Base-by-base conservation (phyloP, 2,113 vertebrate genomes). In the Tragelaphus imberbis region DNA sequence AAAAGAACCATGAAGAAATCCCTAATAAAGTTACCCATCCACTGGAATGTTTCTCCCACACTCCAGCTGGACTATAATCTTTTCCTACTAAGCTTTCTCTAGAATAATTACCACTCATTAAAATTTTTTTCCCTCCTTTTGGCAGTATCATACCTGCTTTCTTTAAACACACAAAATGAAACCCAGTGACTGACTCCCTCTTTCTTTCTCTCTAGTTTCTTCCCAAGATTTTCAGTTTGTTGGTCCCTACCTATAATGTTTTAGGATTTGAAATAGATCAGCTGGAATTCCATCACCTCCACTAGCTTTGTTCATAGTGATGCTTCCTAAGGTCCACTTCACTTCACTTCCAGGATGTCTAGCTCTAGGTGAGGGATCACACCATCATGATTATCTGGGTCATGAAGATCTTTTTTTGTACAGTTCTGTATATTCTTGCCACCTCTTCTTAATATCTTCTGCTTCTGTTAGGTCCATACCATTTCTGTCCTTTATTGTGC, bases 121-220 rank as follows among this genome's bases (percentile, higher is more conserved):
- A 47, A 88, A 28, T 30, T 94, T 75, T 90, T 30, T 87, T 55
- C 3, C 55, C 55, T 51, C 16, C 51, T 95, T 95, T 94, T 77
- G 56, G 15, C 75, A 51, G 12, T 71, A 11, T 51, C n/a, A 47
- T 59, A 79, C 51, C 15, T 68, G 40, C 71, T 93, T 86, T 90
- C 61, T 95, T 77, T 90, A 77, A 95, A 68, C 19, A 90, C 82
- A 53, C 17, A 75, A 53, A 85, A 81, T 56, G 59, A 96, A 96
- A 51, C 15, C 23, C 59, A 84, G 2, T 93, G 44, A 33, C 49
- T 21, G 25, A n/a, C 12, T 79, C 7, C 51, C 12, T 84, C 6
- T 79, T 28, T 95, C 14, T 33, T 89, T 75, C 49, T 90, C 23
- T 61, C 51, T 55, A 44, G 4, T 79, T 53, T 71, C n/a, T 92